Base-by-base conservation (phyloP, 2,888 invertebrate species). In the Clivina fossor region DNA sequence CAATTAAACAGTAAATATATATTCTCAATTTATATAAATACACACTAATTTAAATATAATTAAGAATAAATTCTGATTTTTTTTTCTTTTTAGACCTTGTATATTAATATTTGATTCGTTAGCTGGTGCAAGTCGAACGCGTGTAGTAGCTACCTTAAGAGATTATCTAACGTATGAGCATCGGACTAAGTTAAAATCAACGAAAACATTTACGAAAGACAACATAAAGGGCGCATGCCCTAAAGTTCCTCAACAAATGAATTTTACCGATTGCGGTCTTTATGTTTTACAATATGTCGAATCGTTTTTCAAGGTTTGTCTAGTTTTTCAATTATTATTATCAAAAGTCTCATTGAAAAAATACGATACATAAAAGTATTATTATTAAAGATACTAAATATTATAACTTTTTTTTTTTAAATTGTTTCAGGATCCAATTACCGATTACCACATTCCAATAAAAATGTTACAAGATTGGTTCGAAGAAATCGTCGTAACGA, bases 211-310 rank as follows among this genome's bases (percentile, higher is more conserved):
- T 70, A 86, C 85, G 61, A 92, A 89, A 71, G 85, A 88, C 64
- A 87, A 86, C 37, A 90, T 96, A 65, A 88, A 88, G 68, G 95
- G 94, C 3, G 84, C 86, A 61, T 86, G 85, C 67, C 92, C 93
- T 0, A 90, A 90, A 76, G 92, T 94, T 61, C 98, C 98, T n/a
- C 95, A 97, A 71, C 99, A 99, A 76, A 90, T 87, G 62, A 99
- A 99, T 78, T 94, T 88, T 70, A 92, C 90, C 32, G 99, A 99
- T 73, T 99, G 99, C 75, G 99, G 99, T 1, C 78, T 98, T 9
- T 99, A 90, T 74, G 79, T 98, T 57, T 77, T 99, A 50, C 95
- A 98, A 72, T 99, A 96, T 78, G 94, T 93, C 3, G 97, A 99
- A 76, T 89, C 89, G 58, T 97, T 99, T 76, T 95, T 96, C 73